Evolutionary conservation across 2,113 vertebrate species (phyloP).

Genomic region (Leiothrix lutea): DNA sequence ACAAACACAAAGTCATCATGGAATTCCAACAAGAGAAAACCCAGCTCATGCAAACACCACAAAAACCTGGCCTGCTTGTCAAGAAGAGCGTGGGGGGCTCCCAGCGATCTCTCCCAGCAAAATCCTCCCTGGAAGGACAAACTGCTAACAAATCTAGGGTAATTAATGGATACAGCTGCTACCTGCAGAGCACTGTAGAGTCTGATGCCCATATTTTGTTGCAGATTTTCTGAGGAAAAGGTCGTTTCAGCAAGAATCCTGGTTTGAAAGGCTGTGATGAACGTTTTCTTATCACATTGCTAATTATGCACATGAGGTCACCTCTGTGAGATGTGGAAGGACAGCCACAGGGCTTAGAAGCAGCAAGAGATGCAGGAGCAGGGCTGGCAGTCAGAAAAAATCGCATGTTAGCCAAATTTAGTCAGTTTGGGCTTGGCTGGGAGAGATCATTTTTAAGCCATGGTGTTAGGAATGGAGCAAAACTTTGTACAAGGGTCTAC

Average conservation of each 20-base stretch:
- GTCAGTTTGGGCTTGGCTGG: background rate
- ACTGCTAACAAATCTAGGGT: background rate
- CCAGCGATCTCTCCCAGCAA: background rate
- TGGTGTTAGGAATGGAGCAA: background rate
- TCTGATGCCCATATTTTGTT: background rate
- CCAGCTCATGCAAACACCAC: constrained; percentile 33
- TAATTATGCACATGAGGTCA: background rate
- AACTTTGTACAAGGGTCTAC: background rate
- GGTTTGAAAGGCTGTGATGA: background rate
- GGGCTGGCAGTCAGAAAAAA: background rate
- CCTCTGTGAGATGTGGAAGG: background rate
- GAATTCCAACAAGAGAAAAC: constrained; percentile 58
- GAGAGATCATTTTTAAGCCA: background rate
- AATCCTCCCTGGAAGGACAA: background rate
- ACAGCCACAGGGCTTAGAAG: background rate
- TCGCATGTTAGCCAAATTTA: background rate
- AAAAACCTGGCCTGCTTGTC: background rate
- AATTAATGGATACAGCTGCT: background rate
- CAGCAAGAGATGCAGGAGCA: background rate
- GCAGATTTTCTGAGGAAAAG: background rate
- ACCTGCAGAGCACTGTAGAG: background rate
- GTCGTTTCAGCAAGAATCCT: background rate
- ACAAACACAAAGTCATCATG: constrained; percentile 6
- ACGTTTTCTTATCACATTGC: background rate
- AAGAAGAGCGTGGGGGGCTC: background rate